Conservation (phyloP, 2,113 vertebrate genomes). For the Corydoras maculifer region DNA sequence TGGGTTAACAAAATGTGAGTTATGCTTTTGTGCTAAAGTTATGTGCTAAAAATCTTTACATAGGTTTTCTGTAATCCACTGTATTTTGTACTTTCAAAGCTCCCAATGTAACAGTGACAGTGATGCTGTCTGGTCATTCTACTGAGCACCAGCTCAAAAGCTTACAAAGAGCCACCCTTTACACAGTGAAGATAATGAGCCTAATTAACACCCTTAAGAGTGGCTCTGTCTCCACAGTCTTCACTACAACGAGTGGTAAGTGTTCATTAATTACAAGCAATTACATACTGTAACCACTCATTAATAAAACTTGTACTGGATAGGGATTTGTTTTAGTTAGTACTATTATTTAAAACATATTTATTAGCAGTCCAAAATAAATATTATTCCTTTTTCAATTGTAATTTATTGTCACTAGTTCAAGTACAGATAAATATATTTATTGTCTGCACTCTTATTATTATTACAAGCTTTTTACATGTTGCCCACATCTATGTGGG, state of each 20-base stretch:
- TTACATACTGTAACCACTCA: neutral
- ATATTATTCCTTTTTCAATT: too few relatives aligned
- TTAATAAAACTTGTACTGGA: too few relatives aligned
- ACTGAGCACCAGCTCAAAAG: constrained; percentile 65
- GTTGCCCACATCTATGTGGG: too few relatives aligned
- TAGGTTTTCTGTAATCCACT: neutral
- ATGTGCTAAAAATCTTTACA: neutral
- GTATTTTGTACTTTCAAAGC: constrained; percentile 47
- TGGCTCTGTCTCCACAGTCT: constrained; percentile 64
- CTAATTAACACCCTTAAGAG: constrained; percentile 70
- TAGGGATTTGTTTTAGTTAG: too few relatives aligned
- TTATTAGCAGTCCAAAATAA: too few relatives aligned
- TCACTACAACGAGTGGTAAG: constrained; percentile 73
- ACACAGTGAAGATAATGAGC: constrained; percentile 72
- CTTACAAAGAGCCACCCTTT: constrained; percentile 65
- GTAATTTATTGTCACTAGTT: too few relatives aligned
- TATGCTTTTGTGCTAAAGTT: neutral
- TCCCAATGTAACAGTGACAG: constrained; percentile 65
- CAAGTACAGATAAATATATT: too few relatives aligned
- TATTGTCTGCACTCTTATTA: too few relatives aligned
- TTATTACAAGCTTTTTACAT: too few relatives aligned
- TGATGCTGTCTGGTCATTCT: constrained; percentile 65
- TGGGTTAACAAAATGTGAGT: constrained; percentile 35
- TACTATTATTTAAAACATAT: too few relatives aligned
- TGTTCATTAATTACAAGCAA: neutral